These are phyloP conservation scores for Suncus etruscus DNA, from an alignment of 2,113 vertebrate genomes.

Conservation along the genomic window DNA sequence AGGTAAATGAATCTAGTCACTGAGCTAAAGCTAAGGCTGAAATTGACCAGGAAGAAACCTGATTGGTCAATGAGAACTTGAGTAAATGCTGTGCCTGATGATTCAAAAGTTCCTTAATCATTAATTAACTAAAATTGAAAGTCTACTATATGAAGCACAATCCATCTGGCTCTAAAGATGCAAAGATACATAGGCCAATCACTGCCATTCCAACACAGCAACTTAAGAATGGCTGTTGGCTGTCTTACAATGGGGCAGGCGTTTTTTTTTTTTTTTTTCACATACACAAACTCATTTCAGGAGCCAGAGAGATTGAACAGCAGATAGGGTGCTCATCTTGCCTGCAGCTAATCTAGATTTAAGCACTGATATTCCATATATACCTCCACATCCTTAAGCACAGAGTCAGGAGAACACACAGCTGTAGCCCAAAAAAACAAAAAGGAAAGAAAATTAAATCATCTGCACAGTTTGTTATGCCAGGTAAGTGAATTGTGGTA, in stretches of 20 bases:
- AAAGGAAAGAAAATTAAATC: too few relatives aligned
- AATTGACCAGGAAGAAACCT: neutral
- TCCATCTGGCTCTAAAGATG: neutral
- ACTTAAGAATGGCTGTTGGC: neutral
- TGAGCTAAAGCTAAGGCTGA: neutral
- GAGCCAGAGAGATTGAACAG: too few relatives aligned
- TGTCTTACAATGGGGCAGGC: neutral
- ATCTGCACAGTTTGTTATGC: neutral
- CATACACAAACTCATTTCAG: neutral
- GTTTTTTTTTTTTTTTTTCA: too few relatives aligned
- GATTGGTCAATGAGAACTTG: neutral
- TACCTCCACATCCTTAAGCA: too few relatives aligned
- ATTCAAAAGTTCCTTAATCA: constrained; percentile 6
- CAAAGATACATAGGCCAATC: constrained; percentile 4
- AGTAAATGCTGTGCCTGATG: neutral
- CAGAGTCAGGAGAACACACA: too few relatives aligned
- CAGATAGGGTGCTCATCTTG: too few relatives aligned
- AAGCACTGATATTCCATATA: too few relatives aligned
- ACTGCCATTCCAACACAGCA: neutral
- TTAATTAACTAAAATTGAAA: constrained; percentile 18
- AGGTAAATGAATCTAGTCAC: neutral
- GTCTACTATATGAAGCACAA: neutral
- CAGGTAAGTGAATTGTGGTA: neutral
- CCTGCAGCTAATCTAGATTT: too few relatives aligned
- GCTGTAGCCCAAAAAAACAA: too few relatives aligned